Evolutionary conservation across 1,140 invertebrate species (phyloP).

Genomic region (Conus betulinus): DNA sequence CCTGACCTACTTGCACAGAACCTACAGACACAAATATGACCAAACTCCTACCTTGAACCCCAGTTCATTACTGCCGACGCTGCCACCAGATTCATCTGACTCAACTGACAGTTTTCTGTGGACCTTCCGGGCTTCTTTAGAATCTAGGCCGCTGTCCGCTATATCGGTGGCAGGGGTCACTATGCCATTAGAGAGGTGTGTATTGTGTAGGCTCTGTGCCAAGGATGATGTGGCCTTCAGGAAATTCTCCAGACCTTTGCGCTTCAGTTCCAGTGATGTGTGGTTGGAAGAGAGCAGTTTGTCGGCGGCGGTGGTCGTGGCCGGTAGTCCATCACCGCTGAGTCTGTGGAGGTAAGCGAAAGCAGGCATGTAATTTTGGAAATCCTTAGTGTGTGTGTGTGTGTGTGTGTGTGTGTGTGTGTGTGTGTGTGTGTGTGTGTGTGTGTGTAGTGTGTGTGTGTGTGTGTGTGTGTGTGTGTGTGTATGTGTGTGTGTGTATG

Average conservation of each 20-base stretch:
- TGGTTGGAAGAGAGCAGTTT: neutral
- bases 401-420: too few species aligned
- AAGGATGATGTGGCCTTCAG: conserved; percentile 11
- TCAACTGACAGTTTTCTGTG: conserved; percentile 38
- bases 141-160: neutral
- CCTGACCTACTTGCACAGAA: too few species aligned
- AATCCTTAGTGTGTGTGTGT: too few species aligned
- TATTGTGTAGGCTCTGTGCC: neutral
- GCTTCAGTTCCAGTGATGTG: neutral
- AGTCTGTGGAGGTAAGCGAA: neutral
- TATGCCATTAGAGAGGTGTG: neutral
- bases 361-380: too few species aligned
- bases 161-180: neutral
- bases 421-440: too few species aligned
- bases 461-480: too few species aligned
- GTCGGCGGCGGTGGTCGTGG: conserved; percentile 14
- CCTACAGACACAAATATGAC: too few species aligned
- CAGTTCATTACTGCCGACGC: neutral
- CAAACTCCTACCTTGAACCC: too few species aligned
- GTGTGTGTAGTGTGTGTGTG: too few species aligned
- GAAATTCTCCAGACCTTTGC: neutral
- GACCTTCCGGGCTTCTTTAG: neutral
- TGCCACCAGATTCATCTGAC: conserved; percentile 26
- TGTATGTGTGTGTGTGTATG: neutral
- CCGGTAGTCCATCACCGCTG: conserved; percentile 28